A percentile compares a stretch with the other conserved stretches of the same genome.
These are phyloP conservation scores for Gymnocypris eckloni DNA, from an alignment of 2,797 vertebrate genomes.

Conservation along the genomic window DNA sequence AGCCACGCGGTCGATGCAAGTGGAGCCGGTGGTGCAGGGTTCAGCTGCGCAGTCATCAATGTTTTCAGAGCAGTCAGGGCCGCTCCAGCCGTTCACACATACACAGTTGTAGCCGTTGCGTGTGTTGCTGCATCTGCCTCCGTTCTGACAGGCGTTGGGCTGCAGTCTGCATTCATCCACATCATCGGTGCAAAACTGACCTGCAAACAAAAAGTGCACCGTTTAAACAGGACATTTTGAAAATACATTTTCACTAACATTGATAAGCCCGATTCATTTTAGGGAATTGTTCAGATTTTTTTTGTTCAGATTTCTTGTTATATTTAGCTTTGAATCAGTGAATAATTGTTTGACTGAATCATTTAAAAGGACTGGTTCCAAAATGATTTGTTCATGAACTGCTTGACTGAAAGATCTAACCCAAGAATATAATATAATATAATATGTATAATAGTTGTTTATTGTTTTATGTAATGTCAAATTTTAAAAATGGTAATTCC, in stretches of 20 bases:
- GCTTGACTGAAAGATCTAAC: too few relatives aligned
- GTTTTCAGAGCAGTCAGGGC: conserved; percentile 82
- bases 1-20: conserved; percentile 82
- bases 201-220: conserved; percentile 57
- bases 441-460: background rate
- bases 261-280: too few relatives aligned
- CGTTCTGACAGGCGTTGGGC: conserved; percentile 85
- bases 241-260: too few relatives aligned
- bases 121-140: conserved; percentile 82
- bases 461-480: too few relatives aligned
- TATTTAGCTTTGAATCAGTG: too few relatives aligned
- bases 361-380: too few relatives aligned
- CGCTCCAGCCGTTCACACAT: conserved; percentile 85
- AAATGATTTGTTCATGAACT: background rate
- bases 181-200: conserved; percentile 83
- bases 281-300: too few relatives aligned
- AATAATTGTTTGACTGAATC: too few relatives aligned
- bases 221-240: background rate
- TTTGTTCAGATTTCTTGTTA: too few relatives aligned
- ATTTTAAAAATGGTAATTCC: too few relatives aligned
- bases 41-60: conserved; percentile 81
- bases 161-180: conserved; percentile 85
- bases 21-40: conserved; percentile 77
- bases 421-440: too few relatives aligned
- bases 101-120: conserved; percentile 79